A percentile compares a stretch with the other conserved stretches of the same genome.
Conservation (phyloP, 2,113 vertebrate genomes). For the Prionailurus viverrinus region DNA sequence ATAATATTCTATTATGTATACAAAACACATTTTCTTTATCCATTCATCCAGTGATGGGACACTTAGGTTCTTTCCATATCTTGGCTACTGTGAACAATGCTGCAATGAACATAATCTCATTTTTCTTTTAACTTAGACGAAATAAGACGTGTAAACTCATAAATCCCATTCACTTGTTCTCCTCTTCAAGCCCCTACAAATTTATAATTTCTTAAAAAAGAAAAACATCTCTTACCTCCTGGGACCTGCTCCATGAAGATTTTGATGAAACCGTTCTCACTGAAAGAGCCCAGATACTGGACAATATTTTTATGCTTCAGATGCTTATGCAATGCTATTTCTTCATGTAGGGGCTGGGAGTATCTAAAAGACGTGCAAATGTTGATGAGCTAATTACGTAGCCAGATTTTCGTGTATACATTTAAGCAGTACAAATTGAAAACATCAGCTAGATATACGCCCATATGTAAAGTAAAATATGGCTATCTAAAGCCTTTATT, state of each 20-base stretch:
- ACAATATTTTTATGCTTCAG: constrained; percentile 99
- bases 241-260: constrained; percentile 99
- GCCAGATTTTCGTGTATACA: background rate
- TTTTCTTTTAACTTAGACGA: background rate
- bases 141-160: background rate
- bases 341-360: constrained; percentile 98
- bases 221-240: constrained; percentile 91
- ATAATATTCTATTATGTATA: background rate
- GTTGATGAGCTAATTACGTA: background rate
- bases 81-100: background rate
- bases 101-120: background rate
- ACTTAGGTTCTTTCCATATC: background rate
- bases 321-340: constrained; percentile 98
- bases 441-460: constrained; percentile 12
- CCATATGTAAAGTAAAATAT: background rate
- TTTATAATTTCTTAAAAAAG: constrained; percentile 47
- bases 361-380: constrained; percentile 88
- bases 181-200: background rate
- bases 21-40: background rate
- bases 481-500: background rate
- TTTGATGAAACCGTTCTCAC: constrained; percentile 98
- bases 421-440: constrained; percentile 15
- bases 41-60: background rate
- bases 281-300: constrained; percentile 98
- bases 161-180: background rate